phyloP scores from a whole-genome alignment of 1,140 invertebrate genomes.

The Anthonomus grandis region DNA sequence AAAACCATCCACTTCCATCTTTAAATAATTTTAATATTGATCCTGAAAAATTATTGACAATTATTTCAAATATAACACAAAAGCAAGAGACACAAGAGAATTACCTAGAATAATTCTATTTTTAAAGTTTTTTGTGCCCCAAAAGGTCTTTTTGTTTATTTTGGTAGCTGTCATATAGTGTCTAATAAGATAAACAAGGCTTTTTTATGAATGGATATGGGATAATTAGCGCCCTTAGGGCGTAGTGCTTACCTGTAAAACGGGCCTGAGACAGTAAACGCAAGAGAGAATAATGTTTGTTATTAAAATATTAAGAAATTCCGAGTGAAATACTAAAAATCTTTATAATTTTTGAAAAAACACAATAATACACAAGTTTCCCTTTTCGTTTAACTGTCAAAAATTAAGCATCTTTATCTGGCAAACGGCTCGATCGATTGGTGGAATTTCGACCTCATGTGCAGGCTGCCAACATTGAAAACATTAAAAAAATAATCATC shows the following conservation, averaged over 20 bases:
- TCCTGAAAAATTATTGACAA: no score
- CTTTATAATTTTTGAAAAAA: slow-evolving; percentile 37
- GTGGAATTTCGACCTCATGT: slow-evolving; percentile 7
- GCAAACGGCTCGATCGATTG: slow-evolving; percentile 29
- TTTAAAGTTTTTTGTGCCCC: not conserved
- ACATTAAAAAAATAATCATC: not conserved
- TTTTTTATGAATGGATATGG: slow-evolving; percentile 23
- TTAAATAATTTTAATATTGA: no score
- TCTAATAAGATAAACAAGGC: slow-evolving; percentile 42
- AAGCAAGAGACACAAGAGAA: no score
- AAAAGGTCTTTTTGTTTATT: slow-evolving; percentile 25
- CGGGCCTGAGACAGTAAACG: slow-evolving; percentile 3
- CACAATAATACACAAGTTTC: slow-evolving; percentile 44
- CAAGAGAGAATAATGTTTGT: slow-evolving; percentile 4
- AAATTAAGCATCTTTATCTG: slow-evolving; percentile 31
- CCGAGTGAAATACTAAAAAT: slow-evolving; percentile 33
- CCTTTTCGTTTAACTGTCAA: slow-evolving; percentile 41
- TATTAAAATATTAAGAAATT: slow-evolving; percentile 32
- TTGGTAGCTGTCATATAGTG: slow-evolving; percentile 36
- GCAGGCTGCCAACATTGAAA: slow-evolving; percentile 13
- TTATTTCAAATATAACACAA: no score
- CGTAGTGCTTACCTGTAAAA: not conserved
- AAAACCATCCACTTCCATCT: slow-evolving; percentile 30
- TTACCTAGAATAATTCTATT: no score
- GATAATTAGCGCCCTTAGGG: not conserved